Evolutionary conservation across 1,140 invertebrate species (phyloP).

Genomic region (Lepidurus packardi): DNA sequence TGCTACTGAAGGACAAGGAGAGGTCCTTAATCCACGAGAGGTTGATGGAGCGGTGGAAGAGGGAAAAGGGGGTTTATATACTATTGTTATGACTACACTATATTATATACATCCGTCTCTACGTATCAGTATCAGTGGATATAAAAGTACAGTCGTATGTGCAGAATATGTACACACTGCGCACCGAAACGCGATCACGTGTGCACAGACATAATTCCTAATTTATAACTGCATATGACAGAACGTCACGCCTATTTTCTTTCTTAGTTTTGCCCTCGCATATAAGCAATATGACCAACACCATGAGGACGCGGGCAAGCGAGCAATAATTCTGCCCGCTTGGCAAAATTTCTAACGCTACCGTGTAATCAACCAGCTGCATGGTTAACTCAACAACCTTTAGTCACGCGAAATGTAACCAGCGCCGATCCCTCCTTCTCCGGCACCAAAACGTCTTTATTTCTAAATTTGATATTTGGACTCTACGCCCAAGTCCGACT

Average conservation of each 20-base stretch:
- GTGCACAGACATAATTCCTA: no score
- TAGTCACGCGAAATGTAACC: neutral
- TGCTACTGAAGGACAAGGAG: no score
- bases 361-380: constrained; percentile 4
- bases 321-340: neutral
- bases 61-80: no score
- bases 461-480: neutral
- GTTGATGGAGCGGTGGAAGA: no score
- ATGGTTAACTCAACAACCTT: neutral
- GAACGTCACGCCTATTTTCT: neutral
- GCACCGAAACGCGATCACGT: no score
- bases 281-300: neutral
- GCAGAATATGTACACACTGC: no score
- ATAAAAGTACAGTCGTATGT: no score
- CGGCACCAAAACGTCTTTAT: neutral
- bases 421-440: neutral
- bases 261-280: neutral
- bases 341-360: neutral
- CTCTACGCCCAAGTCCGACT: neutral
- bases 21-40: no score
- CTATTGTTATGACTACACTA: no score
- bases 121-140: no score
- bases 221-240: no score
- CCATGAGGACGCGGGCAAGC: neutral
- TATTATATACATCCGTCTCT: no score